These are phyloP conservation scores for Condylostylus longicornis DNA, from an alignment of 1,140 invertebrate genomes.

Conservation along the genomic window DNA sequence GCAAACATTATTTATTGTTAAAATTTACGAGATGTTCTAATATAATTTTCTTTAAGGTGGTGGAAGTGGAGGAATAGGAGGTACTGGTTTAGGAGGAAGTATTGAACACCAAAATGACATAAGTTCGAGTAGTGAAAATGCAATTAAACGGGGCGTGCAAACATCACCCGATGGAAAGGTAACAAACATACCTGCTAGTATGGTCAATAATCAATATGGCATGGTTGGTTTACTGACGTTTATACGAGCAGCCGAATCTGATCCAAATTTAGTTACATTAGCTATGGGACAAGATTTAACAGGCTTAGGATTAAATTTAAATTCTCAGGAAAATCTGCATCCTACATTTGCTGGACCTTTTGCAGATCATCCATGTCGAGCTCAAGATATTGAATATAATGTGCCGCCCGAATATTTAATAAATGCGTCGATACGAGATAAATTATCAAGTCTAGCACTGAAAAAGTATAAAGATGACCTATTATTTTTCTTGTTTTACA, in stretches of 20 bases:
- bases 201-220: conserved; percentile 99
- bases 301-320: conserved; percentile 91
- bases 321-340: conserved; percentile 91
- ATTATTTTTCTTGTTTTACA: conserved; percentile 98
- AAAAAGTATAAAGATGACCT: conserved; percentile 97
- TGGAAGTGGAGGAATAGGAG: background rate
- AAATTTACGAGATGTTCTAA: conserved; percentile 31
- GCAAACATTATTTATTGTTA: background rate
- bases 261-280: conserved; percentile 86
- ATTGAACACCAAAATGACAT: conserved; percentile 26
- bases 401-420: conserved; percentile 98
- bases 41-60: too few species aligned
- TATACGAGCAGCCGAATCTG: conserved; percentile 91
- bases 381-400: conserved; percentile 97
- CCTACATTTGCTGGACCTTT: conserved; percentile 96
- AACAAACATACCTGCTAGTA: conserved; percentile 92
- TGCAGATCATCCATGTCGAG: conserved; percentile 91
- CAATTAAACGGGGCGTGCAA: conserved; percentile 73
- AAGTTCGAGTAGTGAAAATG: conserved; percentile 33
- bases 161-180: conserved; percentile 89
- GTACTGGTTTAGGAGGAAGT: conserved; percentile 4
- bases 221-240: conserved; percentile 96
- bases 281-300: conserved; percentile 95
- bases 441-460: conserved; percentile 87
- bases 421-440: conserved; percentile 78